phyloP scores from a whole-genome alignment of 2,888 invertebrate species.

The Acrocyrtus sp. region DNA sequence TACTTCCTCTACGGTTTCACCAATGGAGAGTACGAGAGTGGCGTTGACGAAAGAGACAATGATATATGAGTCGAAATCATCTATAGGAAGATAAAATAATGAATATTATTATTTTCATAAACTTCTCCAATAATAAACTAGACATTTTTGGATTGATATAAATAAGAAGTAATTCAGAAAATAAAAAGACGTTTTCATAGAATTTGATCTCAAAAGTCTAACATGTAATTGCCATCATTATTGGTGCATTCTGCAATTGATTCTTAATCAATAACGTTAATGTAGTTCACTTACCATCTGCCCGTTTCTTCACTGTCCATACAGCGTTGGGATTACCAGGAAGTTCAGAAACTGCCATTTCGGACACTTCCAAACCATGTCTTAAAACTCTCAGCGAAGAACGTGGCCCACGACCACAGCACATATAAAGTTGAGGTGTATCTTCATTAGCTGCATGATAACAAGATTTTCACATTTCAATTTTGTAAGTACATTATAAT shows the following conservation, averaged over 20 bases:
- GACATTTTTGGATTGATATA: too few species aligned
- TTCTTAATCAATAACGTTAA: neutral
- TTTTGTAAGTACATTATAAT: neutral
- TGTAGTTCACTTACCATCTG: conserved; percentile 86
- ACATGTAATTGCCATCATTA: conserved; percentile 61
- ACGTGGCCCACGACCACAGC: conserved; percentile 95
- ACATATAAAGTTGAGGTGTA: conserved; percentile 96
- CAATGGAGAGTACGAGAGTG: conserved; percentile 97
- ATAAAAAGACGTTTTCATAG: conserved; percentile 15
- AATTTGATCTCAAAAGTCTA: conserved; percentile 61
- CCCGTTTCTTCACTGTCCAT: conserved; percentile 96
- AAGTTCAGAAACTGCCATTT: conserved; percentile 99
- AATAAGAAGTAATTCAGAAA: neutral
- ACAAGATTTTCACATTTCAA: too few species aligned
- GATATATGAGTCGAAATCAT: conserved; percentile 99
- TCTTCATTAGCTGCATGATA: conserved; percentile 92
- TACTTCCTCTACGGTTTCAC: conserved; percentile 99
- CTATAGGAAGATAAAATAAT: conserved; percentile 72
- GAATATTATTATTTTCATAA: neutral
- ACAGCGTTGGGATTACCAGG: conserved; percentile 99
- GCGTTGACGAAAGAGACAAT: conserved; percentile 99
- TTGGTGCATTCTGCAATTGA: neutral
- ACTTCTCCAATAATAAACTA: neutral
- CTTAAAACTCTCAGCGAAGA: conserved; percentile 92
- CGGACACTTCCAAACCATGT: conserved; percentile 97